Evolutionary conservation across 2,113 vertebrate species (phyloP).

Genomic region (Ellobius talpinus): DNA sequence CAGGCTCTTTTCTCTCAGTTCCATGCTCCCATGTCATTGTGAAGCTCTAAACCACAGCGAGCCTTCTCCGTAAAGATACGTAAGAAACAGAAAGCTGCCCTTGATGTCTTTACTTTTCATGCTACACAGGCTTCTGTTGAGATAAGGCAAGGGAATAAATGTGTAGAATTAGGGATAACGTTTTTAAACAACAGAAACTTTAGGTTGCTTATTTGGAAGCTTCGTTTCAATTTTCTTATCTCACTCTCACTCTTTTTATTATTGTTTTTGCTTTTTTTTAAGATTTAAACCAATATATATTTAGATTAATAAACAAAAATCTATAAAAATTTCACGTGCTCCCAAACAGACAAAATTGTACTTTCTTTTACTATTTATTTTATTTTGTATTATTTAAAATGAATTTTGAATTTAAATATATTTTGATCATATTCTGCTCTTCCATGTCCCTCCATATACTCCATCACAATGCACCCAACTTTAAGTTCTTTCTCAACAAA

Average conservation of each 20-base stretch:
- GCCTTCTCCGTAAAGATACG: background rate
- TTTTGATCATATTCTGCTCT: background rate
- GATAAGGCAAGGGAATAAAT: background rate
- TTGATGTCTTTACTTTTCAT: background rate
- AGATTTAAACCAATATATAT: background rate
- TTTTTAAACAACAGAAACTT: background rate
- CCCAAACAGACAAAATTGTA: background rate
- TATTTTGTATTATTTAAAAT: background rate
- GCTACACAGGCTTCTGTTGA: background rate
- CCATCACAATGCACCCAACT: background rate
- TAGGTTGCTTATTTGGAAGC: background rate
- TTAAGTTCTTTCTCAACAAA: background rate
- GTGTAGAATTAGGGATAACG: background rate
- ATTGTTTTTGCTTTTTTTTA: background rate
- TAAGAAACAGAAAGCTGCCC: background rate
- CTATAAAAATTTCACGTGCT: background rate
- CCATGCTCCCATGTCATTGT: background rate
- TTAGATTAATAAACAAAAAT: background rate
- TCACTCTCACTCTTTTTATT: background rate
- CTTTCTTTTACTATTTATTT: background rate
- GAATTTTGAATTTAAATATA: background rate
- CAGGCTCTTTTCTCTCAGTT: background rate
- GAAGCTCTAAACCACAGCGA: background rate
- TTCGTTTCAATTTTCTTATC: background rate
- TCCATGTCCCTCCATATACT: background rate